Evolutionary conservation across 2,113 vertebrate species (phyloP).

Genomic region (Lophius piscatorius): DNA sequence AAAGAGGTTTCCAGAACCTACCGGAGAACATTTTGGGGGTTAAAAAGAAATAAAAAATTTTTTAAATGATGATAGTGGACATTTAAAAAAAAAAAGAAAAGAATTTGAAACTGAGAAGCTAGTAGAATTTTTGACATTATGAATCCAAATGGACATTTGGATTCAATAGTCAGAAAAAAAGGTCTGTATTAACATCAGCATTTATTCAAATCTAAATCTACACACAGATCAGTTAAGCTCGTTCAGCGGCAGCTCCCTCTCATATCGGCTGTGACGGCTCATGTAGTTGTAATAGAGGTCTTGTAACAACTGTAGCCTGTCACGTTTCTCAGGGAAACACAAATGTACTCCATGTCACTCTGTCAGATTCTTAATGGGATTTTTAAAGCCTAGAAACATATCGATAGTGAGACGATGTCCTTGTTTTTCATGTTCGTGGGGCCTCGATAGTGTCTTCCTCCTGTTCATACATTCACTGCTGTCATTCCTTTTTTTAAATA

Average conservation of each 20-base stretch:
- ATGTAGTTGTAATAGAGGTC: conserved; percentile 66
- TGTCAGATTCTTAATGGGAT: conserved; percentile 66
- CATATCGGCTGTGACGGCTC: conserved; percentile 48
- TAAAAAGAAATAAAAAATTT: too few species aligned
- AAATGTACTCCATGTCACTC: conserved; percentile 64
- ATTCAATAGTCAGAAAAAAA: not conserved
- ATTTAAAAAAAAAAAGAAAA: too few species aligned
- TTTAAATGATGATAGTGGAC: too few species aligned
- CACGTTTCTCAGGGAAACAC: conserved; percentile 69
- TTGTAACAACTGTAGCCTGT: conserved; percentile 63
- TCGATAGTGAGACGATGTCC: conserved; percentile 40
- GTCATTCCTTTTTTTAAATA: conserved; percentile 30
- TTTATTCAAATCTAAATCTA: conserved; percentile 9
- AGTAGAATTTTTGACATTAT: too few species aligned
- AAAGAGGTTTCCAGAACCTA: too few species aligned
- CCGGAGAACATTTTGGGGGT: too few species aligned
- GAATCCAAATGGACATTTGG: not conserved
- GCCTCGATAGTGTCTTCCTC: conserved; percentile 36
- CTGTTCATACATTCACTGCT: conserved; percentile 36
- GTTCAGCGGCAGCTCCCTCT: conserved; percentile 28
- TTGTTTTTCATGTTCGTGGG: conserved; percentile 42
- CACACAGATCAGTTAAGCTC: conserved; percentile 9
- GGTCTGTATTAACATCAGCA: not conserved
- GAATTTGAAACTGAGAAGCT: too few species aligned
- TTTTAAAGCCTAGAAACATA: conserved; percentile 58